Evolutionary conservation across 2,888 invertebrate species (phyloP), one percentile per base, ranked within the genome.

Genomic region (Sipunculus nudus): DNA sequence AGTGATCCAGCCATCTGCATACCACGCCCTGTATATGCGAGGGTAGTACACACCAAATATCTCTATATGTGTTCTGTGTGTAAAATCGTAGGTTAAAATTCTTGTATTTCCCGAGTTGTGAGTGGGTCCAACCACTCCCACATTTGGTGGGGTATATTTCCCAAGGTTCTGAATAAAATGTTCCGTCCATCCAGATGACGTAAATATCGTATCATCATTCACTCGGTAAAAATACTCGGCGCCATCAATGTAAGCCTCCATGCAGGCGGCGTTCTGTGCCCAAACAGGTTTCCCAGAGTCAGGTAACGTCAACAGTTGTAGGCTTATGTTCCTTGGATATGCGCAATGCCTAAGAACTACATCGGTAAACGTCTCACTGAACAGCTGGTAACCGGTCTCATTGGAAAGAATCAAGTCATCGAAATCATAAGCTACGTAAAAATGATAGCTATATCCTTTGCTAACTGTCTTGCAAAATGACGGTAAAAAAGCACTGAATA

Each of bases 191-290:
- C 52, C 46, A 0, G 31, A 5, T 10, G 43, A 52, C 5, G 26
- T 25, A 8, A 68, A 32, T 1, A 48, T 31, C 26, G 63, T 58
- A 60, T 68, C 68, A 38, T 68, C 68, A 38, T 60, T 60, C 32
- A 71, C 53, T 2, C 71, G 53, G 63, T 71, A 71, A 60, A 57
- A 71, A 43, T 66, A 71, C 2, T 61, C 63, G 5, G 43, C 38
- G 28, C 55, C 52, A 26, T 65, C 67, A 3, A 70, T 54, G 56
- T 67, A 70, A 8, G 70, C 70, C 21, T 57, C 65, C 49, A 69
- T 62, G 68, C 68, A 69, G 41, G 71, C 71, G 32, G 70, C 71
- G 47, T 71, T 71, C 59, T 71, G 71, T 4, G 71, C 67, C 71
- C 71, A 71, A 23, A 70, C 66, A 5, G 71, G 71, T 23, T 52